phyloP scores from a whole-genome alignment of 2,113 vertebrate species.

The Brachypteracias leptosomus region DNA sequence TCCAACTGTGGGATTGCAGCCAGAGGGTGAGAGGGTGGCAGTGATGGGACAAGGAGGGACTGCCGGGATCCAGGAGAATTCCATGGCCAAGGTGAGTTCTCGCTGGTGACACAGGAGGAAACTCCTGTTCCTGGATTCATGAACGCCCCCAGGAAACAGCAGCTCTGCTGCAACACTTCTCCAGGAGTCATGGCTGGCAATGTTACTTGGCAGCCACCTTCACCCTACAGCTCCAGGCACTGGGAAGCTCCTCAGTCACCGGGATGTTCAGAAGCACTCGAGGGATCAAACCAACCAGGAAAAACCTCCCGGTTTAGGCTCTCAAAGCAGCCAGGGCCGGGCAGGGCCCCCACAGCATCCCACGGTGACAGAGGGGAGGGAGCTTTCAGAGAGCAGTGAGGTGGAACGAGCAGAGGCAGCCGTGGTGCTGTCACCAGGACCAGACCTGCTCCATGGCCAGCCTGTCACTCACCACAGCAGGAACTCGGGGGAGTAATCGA shows the following conservation, averaged over 20 bases:
- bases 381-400: not conserved
- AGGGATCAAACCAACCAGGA: not conserved
- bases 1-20: not conserved
- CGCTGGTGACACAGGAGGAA: not conserved
- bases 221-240: not conserved
- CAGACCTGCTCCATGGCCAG: not conserved
- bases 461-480: slow-evolving; percentile 88
- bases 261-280: not conserved
- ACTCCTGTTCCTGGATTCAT: rapidly evolving
- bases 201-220: not conserved
- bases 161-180: not conserved
- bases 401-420: not conserved
- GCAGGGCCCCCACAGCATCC: not conserved
- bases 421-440: not conserved
- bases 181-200: not conserved
- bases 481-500: slow-evolving; percentile 98
- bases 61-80: not conserved
- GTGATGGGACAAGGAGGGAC: not conserved
- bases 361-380: not conserved
- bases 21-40: not conserved
- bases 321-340: too few relatives aligned
- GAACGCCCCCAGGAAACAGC: not conserved
- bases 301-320: too few relatives aligned
- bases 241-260: not conserved
- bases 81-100: not conserved